Evolutionary conservation across 2,797 vertebrate genomes (phyloP).

Genomic region (Podargus strigoides): DNA sequence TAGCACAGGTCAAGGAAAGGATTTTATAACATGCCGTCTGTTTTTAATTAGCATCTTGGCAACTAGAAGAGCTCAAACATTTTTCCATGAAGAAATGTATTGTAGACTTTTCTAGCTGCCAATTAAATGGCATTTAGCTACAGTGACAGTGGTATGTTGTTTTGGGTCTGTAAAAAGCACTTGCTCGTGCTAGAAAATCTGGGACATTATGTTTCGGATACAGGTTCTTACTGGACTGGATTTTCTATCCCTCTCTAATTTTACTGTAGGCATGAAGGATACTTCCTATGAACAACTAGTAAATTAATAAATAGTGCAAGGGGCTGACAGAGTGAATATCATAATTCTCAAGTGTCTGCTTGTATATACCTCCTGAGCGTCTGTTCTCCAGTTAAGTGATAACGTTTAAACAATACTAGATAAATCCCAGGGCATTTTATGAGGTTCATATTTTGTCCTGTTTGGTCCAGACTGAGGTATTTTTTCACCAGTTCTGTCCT

Average conservation of each 20-base stretch:
- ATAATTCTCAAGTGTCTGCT: background rate
- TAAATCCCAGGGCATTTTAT: background rate
- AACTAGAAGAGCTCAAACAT: slow-evolving; percentile 38
- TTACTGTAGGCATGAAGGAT: background rate
- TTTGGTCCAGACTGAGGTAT: background rate
- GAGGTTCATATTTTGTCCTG: background rate
- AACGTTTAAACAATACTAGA: background rate
- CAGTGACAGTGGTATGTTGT: slow-evolving; percentile 51
- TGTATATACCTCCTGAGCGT: background rate
- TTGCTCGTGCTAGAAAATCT: slow-evolving; percentile 43
- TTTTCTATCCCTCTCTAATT: background rate
- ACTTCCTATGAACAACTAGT: background rate
- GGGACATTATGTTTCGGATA: slow-evolving; percentile 40
- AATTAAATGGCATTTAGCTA: slow-evolving; percentile 63
- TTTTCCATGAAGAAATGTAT: slow-evolving; percentile 56
- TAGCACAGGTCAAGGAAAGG: slow-evolving; percentile 48
- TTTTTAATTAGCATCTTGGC: slow-evolving; percentile 63
- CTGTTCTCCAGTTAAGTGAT: background rate
- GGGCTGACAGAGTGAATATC: background rate
- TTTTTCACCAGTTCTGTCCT: background rate
- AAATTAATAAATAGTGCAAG: background rate
- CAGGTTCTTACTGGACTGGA: background rate
- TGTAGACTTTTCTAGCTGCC: slow-evolving; percentile 40
- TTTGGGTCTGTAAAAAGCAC: slow-evolving; percentile 44
- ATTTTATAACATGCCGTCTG: slow-evolving; percentile 32